phyloP scores from a whole-genome alignment of 2,113 vertebrate species.

The Chionomys nivalis region DNA sequence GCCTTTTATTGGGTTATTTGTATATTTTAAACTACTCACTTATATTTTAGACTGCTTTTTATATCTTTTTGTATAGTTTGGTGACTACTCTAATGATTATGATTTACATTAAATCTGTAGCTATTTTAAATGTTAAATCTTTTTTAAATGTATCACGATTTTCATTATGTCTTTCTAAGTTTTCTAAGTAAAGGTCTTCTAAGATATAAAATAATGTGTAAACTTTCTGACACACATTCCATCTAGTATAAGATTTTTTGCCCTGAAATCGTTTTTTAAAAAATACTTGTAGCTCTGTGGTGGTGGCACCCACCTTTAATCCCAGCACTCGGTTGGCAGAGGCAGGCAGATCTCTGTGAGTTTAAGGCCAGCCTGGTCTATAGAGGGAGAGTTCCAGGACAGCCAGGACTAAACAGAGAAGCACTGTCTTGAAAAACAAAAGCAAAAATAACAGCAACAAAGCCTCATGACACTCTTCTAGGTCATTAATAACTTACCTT shows the following conservation, averaged over 20 bases:
- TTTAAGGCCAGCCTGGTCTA: neutral
- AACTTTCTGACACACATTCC: neutral
- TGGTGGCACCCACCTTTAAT: neutral
- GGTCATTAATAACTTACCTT: slow-evolving; percentile 13
- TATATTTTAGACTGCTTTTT: neutral
- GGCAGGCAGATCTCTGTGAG: neutral
- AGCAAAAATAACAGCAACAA: neutral
- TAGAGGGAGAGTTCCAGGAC: neutral
- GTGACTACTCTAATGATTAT: neutral
- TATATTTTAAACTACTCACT: neutral
- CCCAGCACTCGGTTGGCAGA: neutral
- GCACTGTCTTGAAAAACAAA: neutral
- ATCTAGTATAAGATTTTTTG: neutral
- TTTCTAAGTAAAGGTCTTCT: slow-evolving; percentile 18
- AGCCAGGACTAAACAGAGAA: neutral
- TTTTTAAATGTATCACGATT: slow-evolving; percentile 6
- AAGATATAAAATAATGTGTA: neutral
- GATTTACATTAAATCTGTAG: neutral
- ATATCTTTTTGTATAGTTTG: slow-evolving; percentile 17
- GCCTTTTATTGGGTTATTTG: neutral
- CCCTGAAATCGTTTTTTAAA: neutral
- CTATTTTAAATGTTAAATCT: neutral
- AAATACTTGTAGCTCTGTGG: neutral
- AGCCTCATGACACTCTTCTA: neutral
- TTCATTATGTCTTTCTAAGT: neutral